Conservation (phyloP, 1,140 invertebrate genomes). For the Oncopodura yosiiana region DNA sequence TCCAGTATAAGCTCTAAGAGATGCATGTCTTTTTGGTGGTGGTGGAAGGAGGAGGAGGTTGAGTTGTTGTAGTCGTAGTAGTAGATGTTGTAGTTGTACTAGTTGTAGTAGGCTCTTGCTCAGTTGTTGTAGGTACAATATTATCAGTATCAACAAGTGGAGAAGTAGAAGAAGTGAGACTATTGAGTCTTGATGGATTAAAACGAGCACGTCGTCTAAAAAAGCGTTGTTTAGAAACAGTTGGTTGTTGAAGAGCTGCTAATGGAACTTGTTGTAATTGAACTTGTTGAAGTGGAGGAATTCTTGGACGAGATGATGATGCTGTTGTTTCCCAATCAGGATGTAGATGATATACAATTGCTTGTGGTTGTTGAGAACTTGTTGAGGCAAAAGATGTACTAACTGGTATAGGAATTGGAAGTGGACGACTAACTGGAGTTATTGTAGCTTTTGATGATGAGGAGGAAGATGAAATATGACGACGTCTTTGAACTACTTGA, state of each 20-base stretch:
- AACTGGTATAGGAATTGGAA: too few species aligned
- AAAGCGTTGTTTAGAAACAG: not conserved
- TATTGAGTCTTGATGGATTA: not conserved
- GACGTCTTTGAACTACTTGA: not conserved
- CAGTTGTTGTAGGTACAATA: too few species aligned
- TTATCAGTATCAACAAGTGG: too few species aligned
- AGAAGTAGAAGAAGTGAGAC: too few species aligned
- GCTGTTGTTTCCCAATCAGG: slow-evolving; percentile 20
- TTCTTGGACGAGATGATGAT: not conserved
- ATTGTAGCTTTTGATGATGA: too few species aligned
- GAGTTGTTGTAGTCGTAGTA: too few species aligned
- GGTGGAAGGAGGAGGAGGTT: too few species aligned
- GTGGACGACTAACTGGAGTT: not conserved
- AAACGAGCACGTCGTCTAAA: not conserved
- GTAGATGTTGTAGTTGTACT: too few species aligned
- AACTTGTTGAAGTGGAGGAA: not conserved
- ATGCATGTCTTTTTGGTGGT: too few species aligned
- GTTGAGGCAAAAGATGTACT: too few species aligned
- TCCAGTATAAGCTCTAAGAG: too few species aligned
- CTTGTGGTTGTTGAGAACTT: slow-evolving; percentile 12
- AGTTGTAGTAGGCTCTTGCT: too few species aligned
- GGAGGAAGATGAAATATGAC: not conserved
- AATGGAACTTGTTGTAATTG: not conserved
- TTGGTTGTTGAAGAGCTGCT: not conserved
- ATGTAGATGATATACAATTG: slow-evolving; percentile 29